Percentiles rank a stretch among this genome's conserved stretches.
phyloP scores from a whole-genome alignment of 2,113 vertebrate genomes.

The Lutjanus erythropterus region DNA sequence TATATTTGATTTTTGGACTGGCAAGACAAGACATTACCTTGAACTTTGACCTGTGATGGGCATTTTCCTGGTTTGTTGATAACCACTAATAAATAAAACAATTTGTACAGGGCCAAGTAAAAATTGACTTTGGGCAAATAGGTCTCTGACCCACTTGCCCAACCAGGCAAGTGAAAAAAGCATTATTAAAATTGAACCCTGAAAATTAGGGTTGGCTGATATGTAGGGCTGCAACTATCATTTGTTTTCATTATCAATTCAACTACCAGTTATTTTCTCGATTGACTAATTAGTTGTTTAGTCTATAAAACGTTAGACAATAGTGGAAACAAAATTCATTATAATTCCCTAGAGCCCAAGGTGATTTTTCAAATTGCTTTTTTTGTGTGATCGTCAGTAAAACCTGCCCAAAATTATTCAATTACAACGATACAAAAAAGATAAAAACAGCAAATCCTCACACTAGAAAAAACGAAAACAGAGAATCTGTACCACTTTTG shows the following conservation, averaged over 20 bases:
- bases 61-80: no score
- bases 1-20: no score
- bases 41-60: no score
- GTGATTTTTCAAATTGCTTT: not conserved
- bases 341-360: not conserved
- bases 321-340: not conserved
- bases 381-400: constrained; percentile 12
- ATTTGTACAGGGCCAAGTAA: no score
- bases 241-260: constrained; percentile 4
- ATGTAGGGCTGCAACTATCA: not conserved
- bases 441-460: constrained; percentile 8
- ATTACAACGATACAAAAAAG: not conserved
- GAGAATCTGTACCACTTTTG: not conserved
- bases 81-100: no score
- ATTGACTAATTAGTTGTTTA: constrained; percentile 4
- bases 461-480: not conserved
- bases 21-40: no score
- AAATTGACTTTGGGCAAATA: no score
- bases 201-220: not conserved
- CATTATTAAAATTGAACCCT: no score
- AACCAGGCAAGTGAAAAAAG: no score
- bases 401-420: constrained; percentile 16
- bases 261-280: not conserved
- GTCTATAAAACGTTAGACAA: not conserved
- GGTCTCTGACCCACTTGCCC: no score